A percentile compares a stretch with the other conserved stretches of the same genome.
These are phyloP conservation scores for Drosophila trapezifrons DNA, from an alignment of 1,140 invertebrate genomes.

Conservation along the genomic window DNA sequence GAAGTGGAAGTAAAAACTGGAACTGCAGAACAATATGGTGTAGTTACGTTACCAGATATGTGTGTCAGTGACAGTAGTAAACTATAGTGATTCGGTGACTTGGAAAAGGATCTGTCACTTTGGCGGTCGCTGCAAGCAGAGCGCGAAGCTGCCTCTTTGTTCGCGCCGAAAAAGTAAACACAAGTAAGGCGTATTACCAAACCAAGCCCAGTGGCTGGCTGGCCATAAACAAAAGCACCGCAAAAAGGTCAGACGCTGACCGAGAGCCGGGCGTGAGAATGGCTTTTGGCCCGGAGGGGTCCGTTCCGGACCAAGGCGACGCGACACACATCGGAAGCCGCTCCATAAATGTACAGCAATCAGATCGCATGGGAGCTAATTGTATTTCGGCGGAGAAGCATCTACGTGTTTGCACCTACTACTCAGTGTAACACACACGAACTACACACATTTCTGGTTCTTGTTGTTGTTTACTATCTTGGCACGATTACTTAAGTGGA, in stretches of 20 bases:
- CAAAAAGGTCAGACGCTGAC: slow-evolving; percentile 63
- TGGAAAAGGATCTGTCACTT: slow-evolving; percentile 57
- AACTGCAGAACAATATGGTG: slow-evolving; percentile 34
- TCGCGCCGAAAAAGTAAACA: slow-evolving; percentile 41
- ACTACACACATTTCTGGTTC: slow-evolving; percentile 1
- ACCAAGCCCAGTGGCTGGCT: slow-evolving; percentile 32
- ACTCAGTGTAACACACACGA: slow-evolving; percentile 8
- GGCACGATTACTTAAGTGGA: slow-evolving; percentile 7
- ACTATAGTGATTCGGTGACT: slow-evolving; percentile 22
- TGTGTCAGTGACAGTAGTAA: slow-evolving; percentile 71
- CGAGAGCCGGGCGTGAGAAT: slow-evolving; percentile 69
- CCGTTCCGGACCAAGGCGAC: slow-evolving; percentile 29
- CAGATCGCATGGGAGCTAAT: slow-evolving; percentile 24
- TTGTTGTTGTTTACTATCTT: slow-evolving; percentile 14
- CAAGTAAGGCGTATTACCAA: slow-evolving; percentile 52
- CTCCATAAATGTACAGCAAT: slow-evolving; percentile 65
- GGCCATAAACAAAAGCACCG: slow-evolving; percentile 53
- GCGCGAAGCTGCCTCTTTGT: slow-evolving; percentile 29
- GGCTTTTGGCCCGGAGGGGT: slow-evolving; percentile 13
- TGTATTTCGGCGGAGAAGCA: slow-evolving; percentile 8
- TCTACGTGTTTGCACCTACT: slow-evolving; percentile 13
- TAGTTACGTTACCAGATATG: slow-evolving; percentile 67
- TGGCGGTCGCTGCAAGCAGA: slow-evolving; percentile 67
- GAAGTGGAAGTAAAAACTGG: slow-evolving; percentile 40
- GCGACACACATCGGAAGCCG: slow-evolving; percentile 54